Evolutionary conservation across 2,797 vertebrate genomes (phyloP).

Genomic region (Bryconaethiops microstoma): DNA sequence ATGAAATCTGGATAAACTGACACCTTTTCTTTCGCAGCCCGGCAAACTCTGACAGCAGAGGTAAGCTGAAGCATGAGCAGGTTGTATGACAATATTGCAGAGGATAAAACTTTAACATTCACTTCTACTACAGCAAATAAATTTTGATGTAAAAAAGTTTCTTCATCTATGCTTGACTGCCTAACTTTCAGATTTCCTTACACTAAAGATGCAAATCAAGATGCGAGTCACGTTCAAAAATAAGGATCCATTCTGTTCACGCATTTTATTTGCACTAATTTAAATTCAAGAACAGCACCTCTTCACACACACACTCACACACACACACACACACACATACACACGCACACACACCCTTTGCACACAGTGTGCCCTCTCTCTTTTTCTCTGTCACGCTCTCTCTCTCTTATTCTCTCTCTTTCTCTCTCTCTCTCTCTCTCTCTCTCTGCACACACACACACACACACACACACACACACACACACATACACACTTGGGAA

Average conservation of each 20-base stretch:
- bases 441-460: too few relatives aligned
- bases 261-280: constrained; percentile 56
- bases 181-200: neutral
- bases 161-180: neutral
- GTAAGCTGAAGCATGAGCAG: too few relatives aligned
- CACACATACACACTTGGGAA: neutral
- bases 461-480: neutral
- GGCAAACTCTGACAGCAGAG: neutral
- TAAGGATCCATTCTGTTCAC: constrained; percentile 52
- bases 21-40: neutral
- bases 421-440: neutral
- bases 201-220: constrained; percentile 1
- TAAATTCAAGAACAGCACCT: constrained; percentile 54
- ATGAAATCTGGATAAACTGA: neutral
- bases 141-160: neutral
- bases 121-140: neutral
- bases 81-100: neutral
- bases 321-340: constrained; percentile 41
- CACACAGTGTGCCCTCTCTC: neutral
- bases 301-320: constrained; percentile 30
- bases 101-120: neutral
- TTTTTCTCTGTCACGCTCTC: neutral
- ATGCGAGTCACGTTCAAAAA: constrained; percentile 48
- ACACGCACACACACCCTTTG: constrained; percentile 24
- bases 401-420: neutral